Base-by-base conservation (phyloP, 2,113 vertebrate genomes). In the Cynopterus brachyotis region DNA sequence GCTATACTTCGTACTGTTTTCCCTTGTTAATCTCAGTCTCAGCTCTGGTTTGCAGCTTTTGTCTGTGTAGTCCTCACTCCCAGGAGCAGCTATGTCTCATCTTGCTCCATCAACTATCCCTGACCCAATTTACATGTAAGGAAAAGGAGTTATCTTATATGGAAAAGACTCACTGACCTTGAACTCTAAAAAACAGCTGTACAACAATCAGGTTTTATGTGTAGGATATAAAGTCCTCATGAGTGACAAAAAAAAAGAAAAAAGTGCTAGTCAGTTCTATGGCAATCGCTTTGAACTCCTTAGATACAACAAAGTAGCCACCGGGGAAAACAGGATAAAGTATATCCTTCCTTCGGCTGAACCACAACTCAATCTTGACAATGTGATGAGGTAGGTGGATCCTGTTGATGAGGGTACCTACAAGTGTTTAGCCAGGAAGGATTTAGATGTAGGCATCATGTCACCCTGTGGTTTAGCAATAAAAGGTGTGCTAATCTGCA, bases 391-490 rank as follows among this genome's bases (percentile, higher is more conserved):
- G 45, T 59, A 32, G 76, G 93, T 78, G 59, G 91, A 80, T 83
- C 78, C 47, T 87, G 67, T 47, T 20, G 42, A 76, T 76, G 69
- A 72, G 81, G 62, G 75, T 12, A 95, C 15, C 91, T 85, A 62
- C 19, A 67, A 73, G 66, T 66, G 76, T 69, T 96, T 40, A 94
- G 81, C 57, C 53, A 86, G 64, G 78, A 95, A 95, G 50, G 83
- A 96, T 93, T 96, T 76, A 70, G 89, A 95, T 22, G 57, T 30
- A 96, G 82, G 22, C n/a, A 76, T 87, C 64, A 53, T 60, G 53
- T 97, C 75, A 84, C n/a, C 42, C 59, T 91, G 66, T 73, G 70
- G 35, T 35, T 95, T 83, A 95, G 95, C 93, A 97, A 96, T 86
- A 97, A 72, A 78, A 81, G 78, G 20, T 1, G 12, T 35, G 50